Base-by-base conservation (phyloP, 2,888 invertebrate species). In the Stomorhina lunata region DNA sequence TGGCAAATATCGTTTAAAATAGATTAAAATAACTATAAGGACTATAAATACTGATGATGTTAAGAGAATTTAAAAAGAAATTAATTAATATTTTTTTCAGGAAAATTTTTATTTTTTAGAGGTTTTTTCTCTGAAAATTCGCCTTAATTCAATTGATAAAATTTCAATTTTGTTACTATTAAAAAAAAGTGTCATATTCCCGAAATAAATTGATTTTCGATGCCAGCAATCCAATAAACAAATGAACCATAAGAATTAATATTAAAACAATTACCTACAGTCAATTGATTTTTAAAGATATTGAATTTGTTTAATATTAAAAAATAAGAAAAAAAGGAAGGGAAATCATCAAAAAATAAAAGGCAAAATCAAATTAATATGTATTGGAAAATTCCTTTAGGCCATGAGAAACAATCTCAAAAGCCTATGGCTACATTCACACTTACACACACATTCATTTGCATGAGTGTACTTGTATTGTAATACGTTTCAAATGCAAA, bases 271-370 rank as follows among this genome's bases (percentile, higher is more conserved):
- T 71, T 66, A 34, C n/a, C 32, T 48, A 48, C 32, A 45, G 45
- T 34, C 71, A 57, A 71, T 71, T 57, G 71, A 59, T 71, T 71
- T 71, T 71, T 34, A 48, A 59, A 32, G 34, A 32, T n/a, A 48
- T 59, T 20, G 32, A 12, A 29, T 22, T n/a, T 29, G 32, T n/a
- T 34, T 71, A 2, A 25, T 45, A 32, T 57, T 20, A 29, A 20
- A 9, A 32, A 22, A 9, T 27, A 65, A 65, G 25, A 5, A 40
- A 34, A 10, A 32, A n/a, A n/a, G n/a, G 4, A 27, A 40, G 0
- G 15, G 12, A 10, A 17, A 12, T 25, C 9, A 68, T n/a, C n/a
- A n/a, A n/a, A n/a, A n/a, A n/a, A 53, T 10, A 63, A 59, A 48
- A 15, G 20, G 12, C n/a, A 10, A 59, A 57, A 34, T 57, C 34